These are phyloP conservation scores for Pachyseris speciosa DNA, from an alignment of 64 coral and sea anemone species.

Conservation along the genomic window DNA sequence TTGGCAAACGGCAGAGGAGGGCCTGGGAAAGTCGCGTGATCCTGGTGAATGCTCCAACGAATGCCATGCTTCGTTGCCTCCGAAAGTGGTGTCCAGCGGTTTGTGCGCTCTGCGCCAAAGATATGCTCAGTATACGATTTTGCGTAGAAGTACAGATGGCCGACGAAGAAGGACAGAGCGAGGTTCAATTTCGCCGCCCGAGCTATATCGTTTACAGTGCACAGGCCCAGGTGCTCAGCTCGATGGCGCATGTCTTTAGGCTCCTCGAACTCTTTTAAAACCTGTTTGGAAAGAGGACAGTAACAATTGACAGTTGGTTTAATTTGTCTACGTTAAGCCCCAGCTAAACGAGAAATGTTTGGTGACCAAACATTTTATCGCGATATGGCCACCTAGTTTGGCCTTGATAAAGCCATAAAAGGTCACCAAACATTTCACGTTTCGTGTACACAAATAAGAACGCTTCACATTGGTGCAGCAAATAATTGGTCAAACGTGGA, in stretches of 20 bases:
- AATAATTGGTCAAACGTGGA: too few relatives aligned
- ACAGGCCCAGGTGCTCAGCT: slow-evolving; percentile 47
- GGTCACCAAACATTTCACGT: too few relatives aligned
- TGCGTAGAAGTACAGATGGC: slow-evolving; percentile 64
- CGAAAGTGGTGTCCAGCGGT: slow-evolving; percentile 66
- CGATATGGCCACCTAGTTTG: too few relatives aligned
- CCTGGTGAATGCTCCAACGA: slow-evolving; percentile 73
- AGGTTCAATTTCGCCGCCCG: slow-evolving; percentile 31
- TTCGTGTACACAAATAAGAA: too few relatives aligned
- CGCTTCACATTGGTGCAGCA: too few relatives aligned
- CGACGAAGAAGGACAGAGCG: slow-evolving; percentile 69
- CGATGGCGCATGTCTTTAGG: slow-evolving; percentile 22
- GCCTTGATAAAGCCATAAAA: too few relatives aligned
- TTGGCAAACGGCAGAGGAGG: slow-evolving; percentile 26
- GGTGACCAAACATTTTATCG: too few relatives aligned
- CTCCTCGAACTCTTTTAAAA: neutral
- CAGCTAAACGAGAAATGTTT: too few relatives aligned
- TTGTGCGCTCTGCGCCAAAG: slow-evolving; percentile 42
- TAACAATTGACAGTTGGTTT: neutral
- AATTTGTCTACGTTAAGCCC: neutral
- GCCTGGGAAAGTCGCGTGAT: slow-evolving; percentile 51
- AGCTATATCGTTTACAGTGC: neutral
- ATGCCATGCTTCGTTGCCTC: slow-evolving; percentile 43
- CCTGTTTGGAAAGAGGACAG: neutral
- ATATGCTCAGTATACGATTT: slow-evolving; percentile 9